A percentile compares a stretch with the other conserved stretches of the same genome.
These are phyloP conservation scores for Apteryx mantelli DNA, from an alignment of 2,113 vertebrate species.

Conservation along the genomic window DNA sequence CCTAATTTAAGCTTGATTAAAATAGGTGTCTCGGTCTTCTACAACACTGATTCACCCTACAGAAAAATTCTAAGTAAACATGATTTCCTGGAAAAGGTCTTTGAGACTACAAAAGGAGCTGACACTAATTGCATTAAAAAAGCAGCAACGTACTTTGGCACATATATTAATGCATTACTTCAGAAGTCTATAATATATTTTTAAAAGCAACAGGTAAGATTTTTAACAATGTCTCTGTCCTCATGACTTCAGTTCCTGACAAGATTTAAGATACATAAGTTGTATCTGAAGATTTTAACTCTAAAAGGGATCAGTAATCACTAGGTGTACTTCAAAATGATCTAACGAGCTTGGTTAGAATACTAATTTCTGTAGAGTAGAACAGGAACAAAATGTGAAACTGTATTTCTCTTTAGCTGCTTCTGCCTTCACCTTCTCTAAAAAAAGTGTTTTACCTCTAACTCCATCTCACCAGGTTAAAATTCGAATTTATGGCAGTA, in stretches of 20 bases:
- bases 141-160: constrained; percentile 1
- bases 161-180: constrained; percentile 13
- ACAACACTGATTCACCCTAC: not conserved
- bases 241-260: not conserved
- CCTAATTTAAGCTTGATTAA: constrained; percentile 24
- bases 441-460: not conserved
- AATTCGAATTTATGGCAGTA: not conserved
- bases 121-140: constrained; percentile 27
- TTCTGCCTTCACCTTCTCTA: not conserved
- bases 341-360: not conserved
- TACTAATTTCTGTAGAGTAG: not conserved
- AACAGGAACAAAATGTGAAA: not conserved
- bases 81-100: constrained; percentile 4
- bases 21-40: not conserved
- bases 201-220: constrained; percentile 14
- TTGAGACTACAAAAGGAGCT: constrained; percentile 19
- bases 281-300: not conserved
- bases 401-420: not conserved
- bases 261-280: not conserved
- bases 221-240: not conserved
- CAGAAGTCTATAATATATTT: not conserved
- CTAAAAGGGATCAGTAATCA: not conserved
- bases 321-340: not conserved
- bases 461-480: not conserved
- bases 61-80: not conserved